These are phyloP conservation scores for Hirudo medicinalis DNA, from an alignment of 1,140 invertebrate species.

Conservation along the genomic window DNA sequence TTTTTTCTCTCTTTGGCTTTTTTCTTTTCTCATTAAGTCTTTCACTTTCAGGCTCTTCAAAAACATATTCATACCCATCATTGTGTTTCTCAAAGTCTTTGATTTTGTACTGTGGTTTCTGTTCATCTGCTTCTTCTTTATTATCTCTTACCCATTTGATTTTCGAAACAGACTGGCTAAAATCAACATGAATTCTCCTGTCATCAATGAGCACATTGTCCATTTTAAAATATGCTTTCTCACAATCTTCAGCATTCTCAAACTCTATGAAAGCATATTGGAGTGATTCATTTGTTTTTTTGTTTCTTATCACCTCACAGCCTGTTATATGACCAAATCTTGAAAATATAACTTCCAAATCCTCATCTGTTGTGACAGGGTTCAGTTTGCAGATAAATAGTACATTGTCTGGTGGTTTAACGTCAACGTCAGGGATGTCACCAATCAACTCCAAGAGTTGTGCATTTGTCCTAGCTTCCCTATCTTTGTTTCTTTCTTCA, in stretches of 20 bases:
- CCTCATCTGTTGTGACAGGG: conserved; percentile 92
- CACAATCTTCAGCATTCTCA: conserved; percentile 82
- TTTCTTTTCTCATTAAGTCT: conserved; percentile 19
- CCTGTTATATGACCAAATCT: conserved; percentile 63
- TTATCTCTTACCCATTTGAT: conserved; percentile 32
- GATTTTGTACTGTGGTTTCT: conserved; percentile 1
- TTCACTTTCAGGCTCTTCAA: conserved; percentile 26
- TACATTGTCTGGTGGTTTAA: conserved; percentile 96
- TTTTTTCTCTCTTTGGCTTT: conserved; percentile 22
- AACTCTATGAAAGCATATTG: conserved; percentile 99
- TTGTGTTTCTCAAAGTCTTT: conserved; percentile 16
- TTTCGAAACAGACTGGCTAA: conserved; percentile 93
- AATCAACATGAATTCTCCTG: conserved; percentile 94
- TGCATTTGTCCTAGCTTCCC: conserved; percentile 86
- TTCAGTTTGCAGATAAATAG: conserved; percentile 99
- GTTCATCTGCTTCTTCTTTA: conserved; percentile 6
- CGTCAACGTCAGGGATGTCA: conserved; percentile 88
- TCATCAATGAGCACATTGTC: conserved; percentile 99
- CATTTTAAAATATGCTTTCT: conserved; percentile 99
- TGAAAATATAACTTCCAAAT: conserved; percentile 93
- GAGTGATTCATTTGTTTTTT: conserved; percentile 78
- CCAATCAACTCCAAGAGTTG: conserved; percentile 96
- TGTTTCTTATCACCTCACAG: conserved; percentile 94
- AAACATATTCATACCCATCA: conserved; percentile 31
- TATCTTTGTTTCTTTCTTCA: conserved; percentile 70